Percentiles rank a stretch among this genome's conserved stretches.
Conservation (phyloP, 37 sponge, comb jelly and placozoan species). For the Chondrilla cf. caribensis region DNA sequence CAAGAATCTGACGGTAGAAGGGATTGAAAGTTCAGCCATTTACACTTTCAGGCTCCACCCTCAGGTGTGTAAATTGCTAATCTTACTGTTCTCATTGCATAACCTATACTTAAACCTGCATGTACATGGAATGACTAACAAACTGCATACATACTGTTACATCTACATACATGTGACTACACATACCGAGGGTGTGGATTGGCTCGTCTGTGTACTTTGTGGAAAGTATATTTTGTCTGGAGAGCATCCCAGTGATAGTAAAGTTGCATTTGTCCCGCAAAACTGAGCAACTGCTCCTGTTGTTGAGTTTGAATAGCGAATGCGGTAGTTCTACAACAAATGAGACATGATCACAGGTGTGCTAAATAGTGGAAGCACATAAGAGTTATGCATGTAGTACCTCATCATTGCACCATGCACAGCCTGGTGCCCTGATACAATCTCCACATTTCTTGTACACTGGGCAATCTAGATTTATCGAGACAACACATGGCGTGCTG, state of each 20-base stretch:
- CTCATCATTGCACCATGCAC: constrained; percentile 76
- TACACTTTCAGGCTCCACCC: no score
- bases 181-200: background rate
- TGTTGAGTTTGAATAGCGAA: background rate
- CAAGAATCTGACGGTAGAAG: no score
- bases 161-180: no score
- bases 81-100: no score
- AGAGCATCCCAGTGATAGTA: background rate
- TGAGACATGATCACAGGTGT: background rate
- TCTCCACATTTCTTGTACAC: constrained; percentile 41
- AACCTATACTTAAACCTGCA: no score
- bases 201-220: background rate
- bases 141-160: no score
- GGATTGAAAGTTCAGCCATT: no score
- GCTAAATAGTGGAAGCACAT: background rate
- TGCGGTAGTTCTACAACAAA: background rate
- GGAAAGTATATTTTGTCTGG: background rate
- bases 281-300: constrained; percentile 1
- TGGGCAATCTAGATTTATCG: constrained; percentile 24
- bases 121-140: no score
- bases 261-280: background rate
- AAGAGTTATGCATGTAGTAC: background rate
- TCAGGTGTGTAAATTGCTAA: no score
- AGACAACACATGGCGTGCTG: background rate
- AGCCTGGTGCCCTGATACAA: constrained; percentile 50